These are phyloP conservation scores for Nestor notabilis DNA, from an alignment of 2,113 vertebrate genomes.

Conservation along the genomic window DNA sequence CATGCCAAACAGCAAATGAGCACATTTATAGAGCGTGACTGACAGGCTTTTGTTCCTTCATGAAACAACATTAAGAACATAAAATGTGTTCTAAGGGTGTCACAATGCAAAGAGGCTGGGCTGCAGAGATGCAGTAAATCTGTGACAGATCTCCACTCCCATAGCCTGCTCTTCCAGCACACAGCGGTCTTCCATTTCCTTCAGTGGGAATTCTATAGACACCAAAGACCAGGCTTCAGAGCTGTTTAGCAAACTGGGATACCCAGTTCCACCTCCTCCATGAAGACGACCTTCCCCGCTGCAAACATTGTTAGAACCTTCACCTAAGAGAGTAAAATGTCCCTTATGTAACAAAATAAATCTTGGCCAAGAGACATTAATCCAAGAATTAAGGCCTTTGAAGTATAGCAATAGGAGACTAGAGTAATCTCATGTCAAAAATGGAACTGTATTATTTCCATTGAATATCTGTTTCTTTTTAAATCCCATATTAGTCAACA, in stretches of 20 bases:
- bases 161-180: neutral
- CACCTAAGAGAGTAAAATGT: neutral
- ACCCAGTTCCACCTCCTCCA: neutral
- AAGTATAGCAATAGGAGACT: slow-evolving; percentile 23
- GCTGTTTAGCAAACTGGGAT: neutral
- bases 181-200: neutral
- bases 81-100: neutral
- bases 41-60: neutral
- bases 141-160: neutral
- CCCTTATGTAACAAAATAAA: slow-evolving; percentile 6
- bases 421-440: slow-evolving; percentile 35
- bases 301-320: neutral
- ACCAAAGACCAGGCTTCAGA: neutral
- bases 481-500: neutral
- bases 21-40: neutral
- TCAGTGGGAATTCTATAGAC: neutral
- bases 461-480: neutral
- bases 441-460: slow-evolving; percentile 16
- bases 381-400: slow-evolving; percentile 40
- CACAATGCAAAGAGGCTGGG: neutral
- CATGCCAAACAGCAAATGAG: neutral
- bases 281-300: neutral
- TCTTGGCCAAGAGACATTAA: slow-evolving; percentile 16
- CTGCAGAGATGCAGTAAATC: neutral
- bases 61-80: neutral